Conservation (phyloP, 1,140 invertebrate genomes). For the Agrypnia vestita region DNA sequence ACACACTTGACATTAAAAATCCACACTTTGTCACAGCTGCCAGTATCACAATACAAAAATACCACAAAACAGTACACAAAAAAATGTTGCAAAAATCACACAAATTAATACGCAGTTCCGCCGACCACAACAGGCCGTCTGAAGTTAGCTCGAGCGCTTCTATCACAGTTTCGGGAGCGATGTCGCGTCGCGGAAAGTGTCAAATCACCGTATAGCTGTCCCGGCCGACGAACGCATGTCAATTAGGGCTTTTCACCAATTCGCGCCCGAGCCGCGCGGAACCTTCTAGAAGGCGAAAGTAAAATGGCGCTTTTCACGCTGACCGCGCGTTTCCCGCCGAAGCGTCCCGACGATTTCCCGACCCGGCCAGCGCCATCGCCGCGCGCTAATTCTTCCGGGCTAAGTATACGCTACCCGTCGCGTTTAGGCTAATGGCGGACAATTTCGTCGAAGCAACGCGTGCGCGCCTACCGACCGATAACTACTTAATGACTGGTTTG, state of each 20-base stretch:
- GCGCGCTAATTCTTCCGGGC: constrained; percentile 12
- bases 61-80: not conserved
- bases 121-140: too few relatives aligned
- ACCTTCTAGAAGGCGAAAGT: too few relatives aligned
- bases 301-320: not conserved
- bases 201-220: too few relatives aligned
- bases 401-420: constrained; percentile 34
- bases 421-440: constrained; percentile 37
- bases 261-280: too few relatives aligned
- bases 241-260: too few relatives aligned
- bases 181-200: too few relatives aligned
- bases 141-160: too few relatives aligned
- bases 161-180: not conserved
- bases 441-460: constrained; percentile 32
- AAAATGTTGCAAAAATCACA: too few relatives aligned
- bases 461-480: constrained; percentile 28
- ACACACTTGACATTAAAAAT: not conserved
- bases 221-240: too few relatives aligned
- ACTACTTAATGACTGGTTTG: constrained; percentile 45
- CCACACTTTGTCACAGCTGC: not conserved
- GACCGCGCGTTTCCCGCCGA: not conserved
- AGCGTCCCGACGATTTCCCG: constrained; percentile 1
- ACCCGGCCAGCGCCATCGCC: constrained; percentile 1
- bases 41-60: not conserved
- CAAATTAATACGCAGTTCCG: too few relatives aligned